Evolutionary conservation across 92 coral and sea anemone genomes (phyloP).

Genomic region (Umimayanthus chanpuru): DNA sequence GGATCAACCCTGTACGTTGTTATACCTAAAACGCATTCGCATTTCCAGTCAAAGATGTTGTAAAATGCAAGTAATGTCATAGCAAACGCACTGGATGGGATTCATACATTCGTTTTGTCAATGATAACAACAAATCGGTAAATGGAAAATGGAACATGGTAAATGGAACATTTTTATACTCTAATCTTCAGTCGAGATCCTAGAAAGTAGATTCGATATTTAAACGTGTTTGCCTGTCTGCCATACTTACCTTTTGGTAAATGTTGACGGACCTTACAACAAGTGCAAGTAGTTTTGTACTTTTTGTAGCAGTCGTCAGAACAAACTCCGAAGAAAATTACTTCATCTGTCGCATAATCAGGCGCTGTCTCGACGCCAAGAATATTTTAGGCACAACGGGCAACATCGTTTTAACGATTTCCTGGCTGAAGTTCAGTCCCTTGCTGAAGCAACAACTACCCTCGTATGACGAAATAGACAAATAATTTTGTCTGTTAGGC

Average conservation of each 20-base stretch:
- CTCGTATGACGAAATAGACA: background rate
- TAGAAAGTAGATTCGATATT: background rate
- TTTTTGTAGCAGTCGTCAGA: background rate
- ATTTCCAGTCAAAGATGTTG: background rate
- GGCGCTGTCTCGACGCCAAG: background rate
- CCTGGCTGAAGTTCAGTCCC: background rate
- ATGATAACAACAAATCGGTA: background rate
- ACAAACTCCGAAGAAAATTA: background rate
- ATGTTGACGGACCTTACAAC: background rate
- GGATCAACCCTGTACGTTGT: background rate
- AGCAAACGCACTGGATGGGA: background rate
- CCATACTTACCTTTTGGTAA: background rate
- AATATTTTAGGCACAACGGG: background rate
- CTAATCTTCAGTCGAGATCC: background rate
- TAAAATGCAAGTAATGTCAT: too few species aligned
- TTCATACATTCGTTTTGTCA: too few species aligned
- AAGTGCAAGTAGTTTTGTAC: background rate
- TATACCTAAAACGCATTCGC: background rate
- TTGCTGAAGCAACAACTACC: background rate
- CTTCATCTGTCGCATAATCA: background rate
- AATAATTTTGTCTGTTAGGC: background rate
- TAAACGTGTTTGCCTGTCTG: background rate
- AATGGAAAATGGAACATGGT: background rate
- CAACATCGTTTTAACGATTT: background rate
- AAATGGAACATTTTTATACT: background rate